Conservation (phyloP, 2,797 vertebrate species). For the Gastrophryne carolinensis region DNA sequence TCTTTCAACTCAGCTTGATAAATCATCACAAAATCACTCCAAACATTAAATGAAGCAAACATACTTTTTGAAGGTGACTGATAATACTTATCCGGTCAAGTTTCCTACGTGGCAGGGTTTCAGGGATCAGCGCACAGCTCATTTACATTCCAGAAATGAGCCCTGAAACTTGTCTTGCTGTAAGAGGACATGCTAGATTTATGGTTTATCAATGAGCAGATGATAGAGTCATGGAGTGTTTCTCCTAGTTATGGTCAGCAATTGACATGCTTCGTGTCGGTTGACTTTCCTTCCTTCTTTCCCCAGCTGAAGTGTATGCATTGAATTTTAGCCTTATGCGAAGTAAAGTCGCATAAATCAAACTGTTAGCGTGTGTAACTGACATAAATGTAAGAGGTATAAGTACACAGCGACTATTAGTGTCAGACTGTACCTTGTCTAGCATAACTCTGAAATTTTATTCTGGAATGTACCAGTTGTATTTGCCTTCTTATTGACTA, state of each 20-base stretch:
- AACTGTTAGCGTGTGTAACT: no score
- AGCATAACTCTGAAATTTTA: no score
- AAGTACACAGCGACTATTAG: no score
- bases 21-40: constrained; percentile 30
- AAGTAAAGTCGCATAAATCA: no score
- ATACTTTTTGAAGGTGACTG: constrained; percentile 28
- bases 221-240: constrained; percentile 42
- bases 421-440: no score
- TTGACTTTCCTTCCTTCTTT: neutral
- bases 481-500: no score
- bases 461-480: no score
- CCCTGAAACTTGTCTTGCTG: constrained; percentile 23
- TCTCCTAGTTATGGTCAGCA: constrained; percentile 18
- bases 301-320: neutral
- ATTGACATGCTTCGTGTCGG: constrained; percentile 18
- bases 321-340: neutral
- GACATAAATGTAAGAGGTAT: no score
- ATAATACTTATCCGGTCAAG: constrained; percentile 36
- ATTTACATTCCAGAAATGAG: constrained; percentile 48
- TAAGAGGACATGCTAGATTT: constrained; percentile 19
- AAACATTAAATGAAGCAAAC: constrained; percentile 26
- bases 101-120: constrained; percentile 14
- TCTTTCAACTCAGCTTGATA: constrained; percentile 36
- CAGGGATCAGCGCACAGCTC: constrained; percentile 46
- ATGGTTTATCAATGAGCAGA: constrained; percentile 43